Conservation (phyloP, 2,888 invertebrate genomes). For the Acleris holmiana region DNA sequence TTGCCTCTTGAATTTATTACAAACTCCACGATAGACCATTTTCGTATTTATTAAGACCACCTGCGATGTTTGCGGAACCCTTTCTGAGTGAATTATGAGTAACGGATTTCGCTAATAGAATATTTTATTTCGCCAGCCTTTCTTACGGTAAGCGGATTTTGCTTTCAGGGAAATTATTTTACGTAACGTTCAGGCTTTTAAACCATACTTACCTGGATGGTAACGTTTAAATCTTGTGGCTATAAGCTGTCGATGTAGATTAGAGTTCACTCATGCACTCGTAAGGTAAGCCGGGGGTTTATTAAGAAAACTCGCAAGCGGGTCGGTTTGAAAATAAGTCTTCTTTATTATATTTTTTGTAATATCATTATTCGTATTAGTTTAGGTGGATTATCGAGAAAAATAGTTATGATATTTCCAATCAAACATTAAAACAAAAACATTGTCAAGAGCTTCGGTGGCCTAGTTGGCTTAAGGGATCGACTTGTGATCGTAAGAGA, state of each 20-base stretch:
- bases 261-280: slow-evolving; percentile 4
- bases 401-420: too few relatives aligned
- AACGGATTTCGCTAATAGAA: slow-evolving; percentile 80
- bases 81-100: slow-evolving; percentile 77
- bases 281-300: neutral
- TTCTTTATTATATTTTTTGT: too few relatives aligned
- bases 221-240: slow-evolving; percentile 16
- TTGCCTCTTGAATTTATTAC: slow-evolving; percentile 85
- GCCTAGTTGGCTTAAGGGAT: too few relatives aligned
- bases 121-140: slow-evolving; percentile 73
- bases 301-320: neutral
- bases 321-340: too few relatives aligned
- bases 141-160: slow-evolving; percentile 64
- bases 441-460: too few relatives aligned
- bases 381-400: too few relatives aligned
- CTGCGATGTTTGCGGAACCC: slow-evolving; percentile 71
- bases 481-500: too few relatives aligned
- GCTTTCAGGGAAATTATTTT: slow-evolving; percentile 57
- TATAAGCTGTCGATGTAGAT: slow-evolving; percentile 18
- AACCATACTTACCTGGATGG: slow-evolving; percentile 13
- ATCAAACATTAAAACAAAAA: too few relatives aligned
- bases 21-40: slow-evolving; percentile 78
- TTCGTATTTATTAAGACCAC: slow-evolving; percentile 84
- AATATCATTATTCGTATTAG: too few relatives aligned
- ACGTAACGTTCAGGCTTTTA: slow-evolving; percentile 38